phyloP scores from a whole-genome alignment of 2,797 vertebrate genomes.

The Podarcis lilfordi region DNA sequence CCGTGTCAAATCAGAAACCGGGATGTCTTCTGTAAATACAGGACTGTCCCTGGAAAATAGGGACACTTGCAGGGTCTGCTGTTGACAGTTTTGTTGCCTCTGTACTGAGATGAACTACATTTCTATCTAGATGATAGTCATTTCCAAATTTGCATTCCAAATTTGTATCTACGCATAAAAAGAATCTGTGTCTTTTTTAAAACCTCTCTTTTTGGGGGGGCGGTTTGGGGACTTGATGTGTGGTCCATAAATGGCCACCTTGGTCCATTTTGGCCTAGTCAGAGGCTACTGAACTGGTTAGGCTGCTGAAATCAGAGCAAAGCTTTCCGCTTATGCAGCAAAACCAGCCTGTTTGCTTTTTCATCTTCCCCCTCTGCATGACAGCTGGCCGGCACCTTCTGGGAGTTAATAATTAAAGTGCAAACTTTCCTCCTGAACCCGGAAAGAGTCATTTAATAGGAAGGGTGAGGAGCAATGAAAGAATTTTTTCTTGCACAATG shows the following conservation, averaged over 20 bases:
- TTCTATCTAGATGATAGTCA: no score
- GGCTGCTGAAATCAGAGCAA: background rate
- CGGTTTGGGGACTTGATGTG: no score
- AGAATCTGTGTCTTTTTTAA: no score
- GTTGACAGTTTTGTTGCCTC: no score
- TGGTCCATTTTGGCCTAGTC: background rate
- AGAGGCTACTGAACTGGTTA: background rate
- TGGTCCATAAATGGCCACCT: background rate
- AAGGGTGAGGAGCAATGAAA: background rate
- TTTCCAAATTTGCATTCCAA: no score
- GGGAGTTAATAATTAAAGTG: background rate
- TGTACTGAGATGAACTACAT: no score
- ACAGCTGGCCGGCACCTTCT: constrained; percentile 1
- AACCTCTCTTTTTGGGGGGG: no score
- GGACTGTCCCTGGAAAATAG: no score
- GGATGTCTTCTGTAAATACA: no score
- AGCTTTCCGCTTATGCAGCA: background rate
- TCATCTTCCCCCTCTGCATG: background rate
- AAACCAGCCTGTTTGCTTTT: background rate
- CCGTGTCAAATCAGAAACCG: no score
- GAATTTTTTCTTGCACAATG: background rate
- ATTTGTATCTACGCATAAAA: no score
- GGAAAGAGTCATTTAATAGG: background rate
- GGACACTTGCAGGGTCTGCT: no score
- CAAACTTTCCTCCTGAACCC: background rate